Conservation (phyloP, 2,888 invertebrate species). For the Argyresthia albistria region DNA sequence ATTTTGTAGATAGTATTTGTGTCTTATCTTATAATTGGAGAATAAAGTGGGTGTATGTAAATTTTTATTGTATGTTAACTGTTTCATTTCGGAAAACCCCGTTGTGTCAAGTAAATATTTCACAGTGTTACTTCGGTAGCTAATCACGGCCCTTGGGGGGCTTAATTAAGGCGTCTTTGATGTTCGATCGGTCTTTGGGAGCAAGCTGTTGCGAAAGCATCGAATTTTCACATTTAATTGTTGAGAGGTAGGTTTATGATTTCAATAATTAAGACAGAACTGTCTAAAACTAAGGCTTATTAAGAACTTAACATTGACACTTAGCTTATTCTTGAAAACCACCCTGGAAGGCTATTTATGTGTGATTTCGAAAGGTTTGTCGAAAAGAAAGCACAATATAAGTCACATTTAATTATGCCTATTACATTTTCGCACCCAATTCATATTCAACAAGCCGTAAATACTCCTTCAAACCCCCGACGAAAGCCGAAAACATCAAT, state of each 20-base stretch:
- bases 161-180: constrained; percentile 66
- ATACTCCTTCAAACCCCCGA: neutral
- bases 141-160: constrained; percentile 58
- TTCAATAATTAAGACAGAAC: too few species aligned
- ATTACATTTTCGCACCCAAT: neutral
- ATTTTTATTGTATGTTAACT: too few species aligned
- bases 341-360: neutral
- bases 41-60: too few species aligned
- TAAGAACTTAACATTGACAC: too few species aligned
- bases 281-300: too few species aligned
- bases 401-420: neutral
- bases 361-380: neutral
- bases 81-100: neutral
- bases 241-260: too few species aligned
- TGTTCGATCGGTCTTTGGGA: constrained; percentile 64
- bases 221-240: neutral
- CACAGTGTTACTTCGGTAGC: constrained; percentile 43
- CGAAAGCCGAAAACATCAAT: neutral
- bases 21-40: too few species aligned
- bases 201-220: constrained; percentile 13
- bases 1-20: too few species aligned
- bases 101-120: constrained; percentile 53
- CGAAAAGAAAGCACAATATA: neutral
- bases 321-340: neutral
- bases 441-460: neutral